Percentiles rank a stretch among this genome's conserved stretches.
These are phyloP conservation scores for Drosophila pseudotalamancana DNA, from an alignment of 2,888 invertebrate species.

Conservation along the genomic window DNA sequence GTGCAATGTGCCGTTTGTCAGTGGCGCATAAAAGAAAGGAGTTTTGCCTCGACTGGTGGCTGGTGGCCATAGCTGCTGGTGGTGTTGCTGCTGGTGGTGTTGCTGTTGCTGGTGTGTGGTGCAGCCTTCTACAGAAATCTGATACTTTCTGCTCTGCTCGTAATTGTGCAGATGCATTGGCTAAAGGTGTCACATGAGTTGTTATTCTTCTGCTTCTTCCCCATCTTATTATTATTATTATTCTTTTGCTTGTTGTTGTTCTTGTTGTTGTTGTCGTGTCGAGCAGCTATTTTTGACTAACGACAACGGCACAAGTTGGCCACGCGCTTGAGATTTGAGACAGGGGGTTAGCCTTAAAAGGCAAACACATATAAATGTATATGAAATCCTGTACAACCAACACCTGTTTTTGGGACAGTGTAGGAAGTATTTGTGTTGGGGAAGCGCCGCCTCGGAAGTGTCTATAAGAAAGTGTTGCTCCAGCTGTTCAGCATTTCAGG, in stretches of 20 bases:
- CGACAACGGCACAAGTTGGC: conserved; percentile 70
- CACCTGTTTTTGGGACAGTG: conserved; percentile 38
- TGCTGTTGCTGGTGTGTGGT: conserved; percentile 11
- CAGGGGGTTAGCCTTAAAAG: conserved; percentile 15
- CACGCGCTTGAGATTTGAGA: conserved; percentile 67
- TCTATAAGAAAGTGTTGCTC: conserved; percentile 13
- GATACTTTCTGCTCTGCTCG: conserved; percentile 67
- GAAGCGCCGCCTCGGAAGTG: conserved; percentile 32
- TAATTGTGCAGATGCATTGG: conserved; percentile 79
- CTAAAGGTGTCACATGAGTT: conserved; percentile 75
- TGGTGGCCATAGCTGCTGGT: conserved; percentile 28
- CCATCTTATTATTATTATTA: conserved; percentile 32
- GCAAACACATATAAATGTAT: not conserved
- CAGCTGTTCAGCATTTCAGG: conserved; percentile 26
- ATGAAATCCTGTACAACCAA: conserved; percentile 11
- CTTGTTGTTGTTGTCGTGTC: conserved; percentile 48
- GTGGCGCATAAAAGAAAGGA: conserved; percentile 80
- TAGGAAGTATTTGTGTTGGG: conserved; percentile 27
- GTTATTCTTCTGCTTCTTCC: conserved; percentile 34
- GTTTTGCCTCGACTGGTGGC: conserved; percentile 57
- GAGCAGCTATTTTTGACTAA: conserved; percentile 66
- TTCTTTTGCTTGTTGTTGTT: conserved; percentile 22
- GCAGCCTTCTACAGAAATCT: conserved; percentile 70
- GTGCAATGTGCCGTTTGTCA: conserved; percentile 80
- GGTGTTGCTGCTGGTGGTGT: conserved; percentile 46